A percentile compares a stretch with the other conserved stretches of the same genome.
Conservation (phyloP, 2,797 vertebrate species). For the Smutsia gigantea region DNA sequence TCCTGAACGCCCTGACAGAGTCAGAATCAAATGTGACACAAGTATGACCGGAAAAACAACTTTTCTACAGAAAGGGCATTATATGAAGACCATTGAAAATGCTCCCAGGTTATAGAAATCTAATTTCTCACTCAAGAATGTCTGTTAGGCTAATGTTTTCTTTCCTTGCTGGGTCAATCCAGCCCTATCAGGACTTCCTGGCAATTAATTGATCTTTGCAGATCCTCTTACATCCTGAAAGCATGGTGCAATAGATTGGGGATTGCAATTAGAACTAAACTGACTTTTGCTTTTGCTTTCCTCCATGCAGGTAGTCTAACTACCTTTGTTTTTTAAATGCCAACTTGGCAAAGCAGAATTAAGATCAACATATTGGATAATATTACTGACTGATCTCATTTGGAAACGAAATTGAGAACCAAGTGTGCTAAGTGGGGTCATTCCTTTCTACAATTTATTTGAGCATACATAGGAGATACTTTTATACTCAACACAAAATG, state of each 20-base stretch:
- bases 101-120: not conserved
- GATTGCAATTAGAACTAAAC: not conserved
- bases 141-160: constrained; percentile 52
- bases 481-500: constrained; percentile 49
- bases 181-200: not conserved
- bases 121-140: not conserved
- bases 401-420: constrained; percentile 48
- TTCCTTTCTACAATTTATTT: constrained; percentile 54
- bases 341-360: constrained; percentile 45
- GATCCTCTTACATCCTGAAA: constrained; percentile 43
- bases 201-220: constrained; percentile 66
- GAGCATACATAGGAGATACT: constrained; percentile 10
- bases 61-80: not conserved
- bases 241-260: constrained; percentile 6
- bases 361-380: constrained; percentile 26
- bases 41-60: not conserved
- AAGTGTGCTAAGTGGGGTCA: constrained; percentile 37
- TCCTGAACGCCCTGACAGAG: not conserved
- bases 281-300: constrained; percentile 56
- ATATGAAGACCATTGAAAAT: not conserved
- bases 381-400: constrained; percentile 30
- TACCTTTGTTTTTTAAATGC: constrained; percentile 63
- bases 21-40: not conserved
- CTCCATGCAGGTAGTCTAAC: constrained; percentile 39
- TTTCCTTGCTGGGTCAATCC: constrained; percentile 35